Percentiles rank a stretch among this genome's conserved stretches.
These are phyloP conservation scores for Chloroceryle aenea DNA, from an alignment of 2,113 vertebrate genomes.

Conservation along the genomic window DNA sequence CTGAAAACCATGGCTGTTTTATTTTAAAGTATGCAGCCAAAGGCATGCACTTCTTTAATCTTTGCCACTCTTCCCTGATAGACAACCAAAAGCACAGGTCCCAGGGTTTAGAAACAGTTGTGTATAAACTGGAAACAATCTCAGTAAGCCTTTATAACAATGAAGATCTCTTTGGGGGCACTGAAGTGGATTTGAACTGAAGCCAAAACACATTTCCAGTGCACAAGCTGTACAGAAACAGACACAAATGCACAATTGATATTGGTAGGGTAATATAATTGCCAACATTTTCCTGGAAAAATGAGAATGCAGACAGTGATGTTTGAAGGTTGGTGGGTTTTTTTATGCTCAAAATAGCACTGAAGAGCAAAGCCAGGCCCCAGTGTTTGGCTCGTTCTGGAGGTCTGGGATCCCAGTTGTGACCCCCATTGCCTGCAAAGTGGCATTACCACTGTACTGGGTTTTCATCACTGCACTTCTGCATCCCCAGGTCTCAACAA, in stretches of 20 bases:
- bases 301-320: conserved; percentile 40
- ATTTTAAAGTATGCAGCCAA: conserved; percentile 71
- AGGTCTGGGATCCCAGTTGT: neutral
- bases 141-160: conserved; percentile 67
- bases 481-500: neutral
- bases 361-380: conserved; percentile 3
- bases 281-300: conserved; percentile 52
- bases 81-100: conserved; percentile 54
- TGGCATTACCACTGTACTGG: rapidly evolving
- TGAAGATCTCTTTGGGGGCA: conserved; percentile 68
- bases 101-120: conserved; percentile 57
- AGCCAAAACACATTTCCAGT: conserved; percentile 69
- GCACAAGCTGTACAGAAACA: conserved; percentile 51
- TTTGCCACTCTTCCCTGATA: conserved; percentile 61
- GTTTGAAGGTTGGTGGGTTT: neutral
- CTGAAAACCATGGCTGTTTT: conserved; percentile 62
- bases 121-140: conserved; percentile 66
- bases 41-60: conserved; percentile 69
- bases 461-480: neutral
- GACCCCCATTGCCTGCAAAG: neutral
- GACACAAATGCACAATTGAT: conserved; percentile 51
- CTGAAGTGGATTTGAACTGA: conserved; percentile 69
- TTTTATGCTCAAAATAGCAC: conserved; percentile 31
- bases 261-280: conserved; percentile 42
- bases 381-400: neutral